Conservation (phyloP, 2,113 vertebrate genomes). For the Hemiscyllium ocellatum region DNA sequence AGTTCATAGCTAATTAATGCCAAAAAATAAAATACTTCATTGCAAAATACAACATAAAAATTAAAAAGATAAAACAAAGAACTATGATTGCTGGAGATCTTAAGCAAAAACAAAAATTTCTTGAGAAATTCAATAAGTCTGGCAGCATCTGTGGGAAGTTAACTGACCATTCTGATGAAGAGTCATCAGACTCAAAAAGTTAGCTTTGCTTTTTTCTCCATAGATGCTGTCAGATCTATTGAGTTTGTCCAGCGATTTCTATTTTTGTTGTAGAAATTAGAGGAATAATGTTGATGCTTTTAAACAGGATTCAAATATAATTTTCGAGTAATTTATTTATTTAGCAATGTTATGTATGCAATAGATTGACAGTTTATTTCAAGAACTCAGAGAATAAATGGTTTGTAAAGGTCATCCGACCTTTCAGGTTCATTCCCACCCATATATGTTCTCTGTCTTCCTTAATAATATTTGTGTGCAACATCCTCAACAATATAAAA, state of each 20-base stretch:
- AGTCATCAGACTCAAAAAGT: too few relatives aligned
- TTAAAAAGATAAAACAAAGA: neutral
- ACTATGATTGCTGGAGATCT: too few relatives aligned
- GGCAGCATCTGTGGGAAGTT: too few relatives aligned
- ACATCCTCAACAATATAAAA: neutral
- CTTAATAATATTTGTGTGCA: neutral
- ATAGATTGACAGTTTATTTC: neutral
- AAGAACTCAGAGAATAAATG: neutral
- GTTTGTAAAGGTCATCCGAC: neutral
- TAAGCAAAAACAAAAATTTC: too few relatives aligned
- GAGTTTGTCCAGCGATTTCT: too few relatives aligned
- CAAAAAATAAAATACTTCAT: neutral
- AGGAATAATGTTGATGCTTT: neutral
- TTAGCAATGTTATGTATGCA: neutral
- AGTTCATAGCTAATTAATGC: neutral
- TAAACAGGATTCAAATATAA: neutral
- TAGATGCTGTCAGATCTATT: too few relatives aligned
- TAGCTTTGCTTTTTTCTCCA: too few relatives aligned
- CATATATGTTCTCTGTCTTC: neutral
- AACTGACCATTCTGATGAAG: too few relatives aligned
- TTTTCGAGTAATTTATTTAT: neutral
- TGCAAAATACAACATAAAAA: neutral
- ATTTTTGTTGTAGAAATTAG: too few relatives aligned
- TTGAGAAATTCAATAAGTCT: too few relatives aligned
- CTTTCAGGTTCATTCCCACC: neutral